phyloP scores from a whole-genome alignment of 2,888 invertebrate species.

The Noctua comes region DNA sequence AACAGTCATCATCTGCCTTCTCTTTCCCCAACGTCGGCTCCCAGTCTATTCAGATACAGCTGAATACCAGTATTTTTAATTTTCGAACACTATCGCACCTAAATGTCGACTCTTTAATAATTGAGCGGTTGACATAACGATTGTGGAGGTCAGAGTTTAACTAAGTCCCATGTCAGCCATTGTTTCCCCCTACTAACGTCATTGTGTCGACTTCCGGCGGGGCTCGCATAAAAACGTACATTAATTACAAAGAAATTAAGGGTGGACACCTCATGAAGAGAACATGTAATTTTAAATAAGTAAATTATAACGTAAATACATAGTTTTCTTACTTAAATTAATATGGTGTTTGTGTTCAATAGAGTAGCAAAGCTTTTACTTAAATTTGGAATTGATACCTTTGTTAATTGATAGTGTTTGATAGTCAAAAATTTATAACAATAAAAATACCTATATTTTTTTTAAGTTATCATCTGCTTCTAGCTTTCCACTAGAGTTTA shows the following conservation, averaged over 20 bases:
- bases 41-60: neutral
- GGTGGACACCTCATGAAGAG: constrained; percentile 52
- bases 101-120: constrained; percentile 62
- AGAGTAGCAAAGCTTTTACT: constrained; percentile 1
- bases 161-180: constrained; percentile 71
- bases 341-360: constrained; percentile 7
- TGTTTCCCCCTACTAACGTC: constrained; percentile 64
- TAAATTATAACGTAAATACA: neutral
- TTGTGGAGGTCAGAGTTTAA: constrained; percentile 73
- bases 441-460: neutral
- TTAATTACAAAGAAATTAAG: constrained; percentile 70
- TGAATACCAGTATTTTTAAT: neutral
- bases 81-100: neutral
- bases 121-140: constrained; percentile 68
- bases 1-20: neutral
- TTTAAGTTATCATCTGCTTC: neutral
- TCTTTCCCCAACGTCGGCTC: neutral
- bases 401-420: neutral
- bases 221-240: constrained; percentile 59
- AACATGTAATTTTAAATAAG: constrained; percentile 25
- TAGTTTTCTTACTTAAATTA: neutral
- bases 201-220: constrained; percentile 74
- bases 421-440: neutral
- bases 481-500: neutral
- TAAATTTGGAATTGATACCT: neutral